phyloP scores from a whole-genome alignment of 2,797 vertebrate genomes.

The Merluccius polli region DNA sequence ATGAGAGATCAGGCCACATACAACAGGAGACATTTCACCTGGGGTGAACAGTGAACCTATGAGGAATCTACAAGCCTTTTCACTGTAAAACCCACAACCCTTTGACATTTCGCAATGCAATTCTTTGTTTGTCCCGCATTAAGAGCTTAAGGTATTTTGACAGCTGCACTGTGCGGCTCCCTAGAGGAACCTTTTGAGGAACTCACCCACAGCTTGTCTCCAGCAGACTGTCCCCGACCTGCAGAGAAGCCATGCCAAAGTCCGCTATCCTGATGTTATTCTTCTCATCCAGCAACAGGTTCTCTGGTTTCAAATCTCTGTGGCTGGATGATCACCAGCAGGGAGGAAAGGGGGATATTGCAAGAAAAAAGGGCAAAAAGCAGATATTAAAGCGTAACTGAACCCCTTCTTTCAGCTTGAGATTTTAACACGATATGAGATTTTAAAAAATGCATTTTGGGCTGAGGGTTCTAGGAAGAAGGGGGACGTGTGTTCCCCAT shows the following conservation, averaged over 20 bases:
- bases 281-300: constrained; percentile 85
- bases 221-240: constrained; percentile 89
- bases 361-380: not conserved
- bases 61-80: not conserved
- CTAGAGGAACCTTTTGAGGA: not conserved
- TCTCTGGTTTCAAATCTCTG: constrained; percentile 89
- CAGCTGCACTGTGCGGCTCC: not conserved
- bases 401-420: not conserved
- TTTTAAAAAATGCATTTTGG: not conserved
- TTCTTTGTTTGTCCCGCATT: not conserved
- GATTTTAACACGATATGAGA: not conserved
- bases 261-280: constrained; percentile 90
- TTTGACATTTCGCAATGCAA: not conserved
- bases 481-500: not conserved
- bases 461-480: no score
- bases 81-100: not conserved
- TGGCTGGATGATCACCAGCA: constrained; percentile 67
- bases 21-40: not conserved
- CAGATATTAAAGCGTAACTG: no score
- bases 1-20: not conserved
- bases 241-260: constrained; percentile 89
- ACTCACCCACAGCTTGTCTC: constrained; percentile 91
- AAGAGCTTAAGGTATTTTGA: not conserved
- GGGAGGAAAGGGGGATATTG: constrained; percentile 4
- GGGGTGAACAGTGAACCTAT: not conserved